Evolutionary conservation across 2,888 invertebrate species (phyloP).

Genomic region (Tuta absoluta): DNA sequence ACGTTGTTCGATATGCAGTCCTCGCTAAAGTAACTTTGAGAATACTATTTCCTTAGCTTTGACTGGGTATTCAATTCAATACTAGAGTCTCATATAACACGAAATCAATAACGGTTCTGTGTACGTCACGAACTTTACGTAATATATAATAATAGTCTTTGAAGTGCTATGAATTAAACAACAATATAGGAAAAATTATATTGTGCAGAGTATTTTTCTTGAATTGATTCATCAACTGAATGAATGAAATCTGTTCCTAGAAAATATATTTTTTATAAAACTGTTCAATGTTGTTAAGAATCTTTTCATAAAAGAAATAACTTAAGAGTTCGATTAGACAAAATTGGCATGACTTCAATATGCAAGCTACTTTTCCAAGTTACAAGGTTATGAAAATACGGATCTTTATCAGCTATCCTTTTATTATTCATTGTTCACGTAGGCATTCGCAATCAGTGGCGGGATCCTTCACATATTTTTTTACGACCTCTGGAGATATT

Average conservation of each 20-base stretch:
- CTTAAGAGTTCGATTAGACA: slow-evolving; percentile 1
- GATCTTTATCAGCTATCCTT: slow-evolving; percentile 14
- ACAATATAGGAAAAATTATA: too few relatives aligned
- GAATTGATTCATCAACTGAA: background rate
- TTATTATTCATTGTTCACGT: slow-evolving; percentile 16
- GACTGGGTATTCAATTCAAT: background rate
- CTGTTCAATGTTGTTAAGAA: background rate
- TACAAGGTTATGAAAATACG: slow-evolving; percentile 1
- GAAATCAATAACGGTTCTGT: background rate
- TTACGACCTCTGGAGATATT: slow-evolving; percentile 4
- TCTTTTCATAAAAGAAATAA: background rate
- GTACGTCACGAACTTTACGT: background rate
- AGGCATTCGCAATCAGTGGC: slow-evolving; percentile 12
- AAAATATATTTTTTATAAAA: background rate
- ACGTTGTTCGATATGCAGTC: background rate
- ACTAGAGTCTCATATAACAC: background rate
- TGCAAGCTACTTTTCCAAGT: background rate
- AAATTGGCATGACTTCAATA: slow-evolving; percentile 19
- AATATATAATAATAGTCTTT: background rate
- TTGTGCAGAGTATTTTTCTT: too few relatives aligned
- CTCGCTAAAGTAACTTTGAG: slow-evolving; percentile 5
- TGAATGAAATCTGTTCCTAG: background rate
- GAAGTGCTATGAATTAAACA: background rate
- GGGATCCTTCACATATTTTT: slow-evolving; percentile 18
- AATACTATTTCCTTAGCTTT: background rate